A percentile compares a stretch with the other conserved stretches of the same genome.
Evolutionary conservation across 2,888 invertebrate genomes (phyloP).

Genomic region (Cataglyphis livida): DNA sequence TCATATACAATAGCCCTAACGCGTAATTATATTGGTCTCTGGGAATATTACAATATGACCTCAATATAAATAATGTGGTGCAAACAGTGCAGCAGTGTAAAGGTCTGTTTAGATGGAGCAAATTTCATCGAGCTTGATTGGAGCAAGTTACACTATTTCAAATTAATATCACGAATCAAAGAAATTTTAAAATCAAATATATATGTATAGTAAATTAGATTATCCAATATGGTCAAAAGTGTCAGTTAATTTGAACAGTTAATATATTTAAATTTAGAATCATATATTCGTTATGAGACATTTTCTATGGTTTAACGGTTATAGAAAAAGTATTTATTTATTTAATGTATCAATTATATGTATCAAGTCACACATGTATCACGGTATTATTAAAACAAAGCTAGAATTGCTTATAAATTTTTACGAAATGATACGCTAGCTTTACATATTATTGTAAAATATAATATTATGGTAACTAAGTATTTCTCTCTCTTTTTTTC

Average conservation of each 20-base stretch:
- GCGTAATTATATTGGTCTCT: slow-evolving; percentile 17
- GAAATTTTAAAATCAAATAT: slow-evolving; percentile 6
- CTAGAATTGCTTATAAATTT: too few species aligned
- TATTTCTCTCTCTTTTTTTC: too few species aligned
- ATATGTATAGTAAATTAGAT: neutral
- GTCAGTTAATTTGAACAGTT: neutral
- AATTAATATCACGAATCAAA: slow-evolving; percentile 36
- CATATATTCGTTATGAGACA: neutral
- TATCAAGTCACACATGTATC: too few species aligned
- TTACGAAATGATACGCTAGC: too few species aligned
- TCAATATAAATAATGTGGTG: slow-evolving; percentile 40
- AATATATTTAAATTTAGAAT: neutral
- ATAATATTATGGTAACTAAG: too few species aligned
- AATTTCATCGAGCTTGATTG: slow-evolving; percentile 24
- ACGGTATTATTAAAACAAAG: too few species aligned
- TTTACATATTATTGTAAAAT: too few species aligned
- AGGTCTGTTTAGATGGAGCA: slow-evolving; percentile 25
- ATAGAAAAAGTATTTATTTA: too few species aligned
- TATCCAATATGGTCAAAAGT: neutral
- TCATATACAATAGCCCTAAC: neutral
- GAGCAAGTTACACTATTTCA: slow-evolving; percentile 11
- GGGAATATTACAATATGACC: slow-evolving; percentile 40
- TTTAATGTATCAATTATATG: too few species aligned
- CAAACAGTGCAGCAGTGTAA: neutral
- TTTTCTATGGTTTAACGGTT: too few species aligned